These are phyloP conservation scores for Meriones unguiculatus DNA, from an alignment of 2,113 vertebrate species.

Conservation along the genomic window DNA sequence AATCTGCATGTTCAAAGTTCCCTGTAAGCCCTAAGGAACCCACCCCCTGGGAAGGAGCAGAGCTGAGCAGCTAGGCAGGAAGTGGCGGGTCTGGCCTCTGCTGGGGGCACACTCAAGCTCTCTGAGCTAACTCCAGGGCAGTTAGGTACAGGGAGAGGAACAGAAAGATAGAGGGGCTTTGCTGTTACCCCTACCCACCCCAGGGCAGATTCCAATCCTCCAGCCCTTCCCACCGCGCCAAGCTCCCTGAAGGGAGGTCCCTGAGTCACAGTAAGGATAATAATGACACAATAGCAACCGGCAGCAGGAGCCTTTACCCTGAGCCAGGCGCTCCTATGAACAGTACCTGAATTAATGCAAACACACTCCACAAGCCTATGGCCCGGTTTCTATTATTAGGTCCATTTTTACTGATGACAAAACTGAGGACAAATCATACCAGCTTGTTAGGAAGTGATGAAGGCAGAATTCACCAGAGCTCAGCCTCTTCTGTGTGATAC, in stretches of 20 bases:
- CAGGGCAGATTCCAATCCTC: not conserved
- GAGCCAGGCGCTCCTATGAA: not conserved
- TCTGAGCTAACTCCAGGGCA: not conserved
- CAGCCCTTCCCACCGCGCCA: not conserved
- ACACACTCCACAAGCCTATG: not conserved
- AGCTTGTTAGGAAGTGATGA: not conserved
- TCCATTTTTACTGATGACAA: not conserved
- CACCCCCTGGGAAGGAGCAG: not conserved
- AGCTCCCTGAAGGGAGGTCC: not conserved
- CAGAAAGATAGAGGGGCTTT: not conserved
- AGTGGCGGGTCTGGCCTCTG: not conserved
- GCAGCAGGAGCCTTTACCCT: not conserved
- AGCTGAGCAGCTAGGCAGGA: not conserved
- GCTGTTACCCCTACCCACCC: not conserved
- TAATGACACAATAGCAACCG: rapidly evolving
- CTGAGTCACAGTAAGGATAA: not conserved
- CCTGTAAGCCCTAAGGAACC: not conserved
- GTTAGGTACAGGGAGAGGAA: not conserved
- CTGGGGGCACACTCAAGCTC: not conserved
- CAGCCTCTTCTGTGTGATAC: not conserved
- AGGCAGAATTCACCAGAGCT: not conserved
- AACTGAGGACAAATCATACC: not conserved
- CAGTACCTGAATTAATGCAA: not conserved
- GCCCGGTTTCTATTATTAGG: not conserved
- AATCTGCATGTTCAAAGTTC: not conserved